Evolutionary conservation across 2,888 invertebrate species (phyloP).

Genomic region (Ernsta delagoae): DNA sequence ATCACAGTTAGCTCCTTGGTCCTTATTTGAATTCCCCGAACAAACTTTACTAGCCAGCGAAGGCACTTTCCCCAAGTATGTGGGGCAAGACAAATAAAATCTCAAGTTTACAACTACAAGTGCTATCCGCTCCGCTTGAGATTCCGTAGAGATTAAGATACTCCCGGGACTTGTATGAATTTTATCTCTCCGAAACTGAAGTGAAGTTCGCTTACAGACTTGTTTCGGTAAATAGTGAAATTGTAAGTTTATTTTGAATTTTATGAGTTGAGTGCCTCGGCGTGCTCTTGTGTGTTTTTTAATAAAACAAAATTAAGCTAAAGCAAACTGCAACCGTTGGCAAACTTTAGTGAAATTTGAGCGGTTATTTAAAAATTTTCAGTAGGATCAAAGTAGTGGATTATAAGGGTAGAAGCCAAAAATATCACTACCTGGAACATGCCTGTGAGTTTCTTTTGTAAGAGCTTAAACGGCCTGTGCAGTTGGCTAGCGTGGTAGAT

Average conservation of each 20-base stretch:
- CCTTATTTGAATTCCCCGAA: slow-evolving; percentile 27
- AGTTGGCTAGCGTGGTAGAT: too few relatives aligned
- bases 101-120: slow-evolving; percentile 30
- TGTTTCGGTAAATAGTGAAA: background rate
- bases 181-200: background rate
- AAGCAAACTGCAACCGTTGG: too few relatives aligned
- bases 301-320: too few relatives aligned
- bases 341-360: too few relatives aligned
- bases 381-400: too few relatives aligned
- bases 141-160: slow-evolving; percentile 19
- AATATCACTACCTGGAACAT: too few relatives aligned
- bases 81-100: slow-evolving; percentile 31
- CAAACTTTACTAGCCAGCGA: slow-evolving; percentile 13
- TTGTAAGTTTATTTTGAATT: background rate
- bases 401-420: too few relatives aligned
- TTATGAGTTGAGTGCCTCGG: too few relatives aligned
- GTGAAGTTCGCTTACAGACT: background rate
- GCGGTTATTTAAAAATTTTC: too few relatives aligned
- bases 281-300: too few relatives aligned
- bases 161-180: slow-evolving; percentile 4
- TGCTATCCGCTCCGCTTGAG: slow-evolving; percentile 12
- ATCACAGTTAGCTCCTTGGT: background rate
- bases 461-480: too few relatives aligned
- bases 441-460: too few relatives aligned
- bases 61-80: slow-evolving; percentile 16